Percentiles rank a stretch among this genome's conserved stretches.
These are phyloP conservation scores for Cichlasoma orientale DNA, from an alignment of 2,797 vertebrate species.

Conservation along the genomic window DNA sequence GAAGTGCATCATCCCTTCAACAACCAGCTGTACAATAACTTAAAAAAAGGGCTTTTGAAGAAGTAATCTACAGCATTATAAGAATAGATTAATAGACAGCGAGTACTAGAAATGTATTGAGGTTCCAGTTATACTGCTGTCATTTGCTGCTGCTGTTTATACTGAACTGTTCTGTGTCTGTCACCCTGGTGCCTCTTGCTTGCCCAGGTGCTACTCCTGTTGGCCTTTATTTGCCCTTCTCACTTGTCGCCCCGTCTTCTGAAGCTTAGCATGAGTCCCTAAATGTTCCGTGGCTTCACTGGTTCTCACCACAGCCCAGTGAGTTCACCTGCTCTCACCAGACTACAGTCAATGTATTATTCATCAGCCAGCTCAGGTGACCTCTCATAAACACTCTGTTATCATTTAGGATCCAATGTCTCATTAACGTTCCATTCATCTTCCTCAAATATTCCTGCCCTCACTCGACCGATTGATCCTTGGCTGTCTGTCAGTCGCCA, in stretches of 20 bases:
- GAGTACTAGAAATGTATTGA: not conserved
- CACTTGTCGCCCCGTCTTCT: constrained; percentile 22
- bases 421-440: constrained; percentile 72
- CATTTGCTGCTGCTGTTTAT: not conserved
- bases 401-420: constrained; percentile 79
- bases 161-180: constrained; percentile 7
- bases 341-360: constrained; percentile 68
- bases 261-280: constrained; percentile 4
- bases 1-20: no score
- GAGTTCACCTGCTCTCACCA: constrained; percentile 47
- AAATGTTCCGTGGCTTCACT: constrained; percentile 25
- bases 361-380: constrained; percentile 68
- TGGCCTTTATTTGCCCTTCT: constrained; percentile 60
- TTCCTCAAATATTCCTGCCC: constrained; percentile 54
- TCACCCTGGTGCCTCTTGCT: constrained; percentile 28
- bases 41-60: not conserved
- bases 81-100: not conserved
- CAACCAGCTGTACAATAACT: no score
- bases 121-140: not conserved
- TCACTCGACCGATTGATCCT: constrained; percentile 39
- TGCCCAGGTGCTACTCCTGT: constrained; percentile 23
- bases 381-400: constrained; percentile 76
- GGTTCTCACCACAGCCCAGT: constrained; percentile 27
- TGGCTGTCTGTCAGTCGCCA: constrained; percentile 34
- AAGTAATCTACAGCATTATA: not conserved